Evolutionary conservation across 2,888 invertebrate species (phyloP).

Genomic region (Resseliella maxima): DNA sequence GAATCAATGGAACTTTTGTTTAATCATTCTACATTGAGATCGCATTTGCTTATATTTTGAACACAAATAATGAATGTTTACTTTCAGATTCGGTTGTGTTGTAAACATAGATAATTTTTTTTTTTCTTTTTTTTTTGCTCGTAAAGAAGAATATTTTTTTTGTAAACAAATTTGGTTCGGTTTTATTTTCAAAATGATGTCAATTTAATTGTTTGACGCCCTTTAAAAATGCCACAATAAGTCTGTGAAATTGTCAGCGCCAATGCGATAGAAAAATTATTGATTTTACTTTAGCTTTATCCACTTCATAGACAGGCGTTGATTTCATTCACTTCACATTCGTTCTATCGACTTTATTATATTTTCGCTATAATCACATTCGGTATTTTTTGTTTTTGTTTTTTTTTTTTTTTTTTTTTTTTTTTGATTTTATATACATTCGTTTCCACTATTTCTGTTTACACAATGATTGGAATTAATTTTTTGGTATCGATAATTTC

Average conservation of each 20-base stretch:
- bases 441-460: background rate
- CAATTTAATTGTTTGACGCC: constrained; percentile 17
- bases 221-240: background rate
- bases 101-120: background rate
- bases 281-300: constrained; percentile 31
- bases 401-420: too few relatives aligned
- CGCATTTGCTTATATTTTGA: background rate
- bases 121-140: background rate
- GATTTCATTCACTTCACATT: background rate
- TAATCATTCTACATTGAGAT: background rate
- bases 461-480: background rate
- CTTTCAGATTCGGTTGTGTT: background rate
- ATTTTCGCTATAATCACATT: too few relatives aligned
- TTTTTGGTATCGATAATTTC: background rate
- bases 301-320: constrained; percentile 8
- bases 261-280: background rate
- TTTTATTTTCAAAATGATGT: background rate
- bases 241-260: constrained; percentile 9
- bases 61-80: background rate
- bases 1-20: background rate
- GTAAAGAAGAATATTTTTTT: background rate
- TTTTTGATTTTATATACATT: too few relatives aligned
- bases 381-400: too few relatives aligned
- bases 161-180: background rate
- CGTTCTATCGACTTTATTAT: background rate